These are phyloP conservation scores for Drosophila insularis DNA, from an alignment of 1,140 invertebrate species.

Conservation along the genomic window DNA sequence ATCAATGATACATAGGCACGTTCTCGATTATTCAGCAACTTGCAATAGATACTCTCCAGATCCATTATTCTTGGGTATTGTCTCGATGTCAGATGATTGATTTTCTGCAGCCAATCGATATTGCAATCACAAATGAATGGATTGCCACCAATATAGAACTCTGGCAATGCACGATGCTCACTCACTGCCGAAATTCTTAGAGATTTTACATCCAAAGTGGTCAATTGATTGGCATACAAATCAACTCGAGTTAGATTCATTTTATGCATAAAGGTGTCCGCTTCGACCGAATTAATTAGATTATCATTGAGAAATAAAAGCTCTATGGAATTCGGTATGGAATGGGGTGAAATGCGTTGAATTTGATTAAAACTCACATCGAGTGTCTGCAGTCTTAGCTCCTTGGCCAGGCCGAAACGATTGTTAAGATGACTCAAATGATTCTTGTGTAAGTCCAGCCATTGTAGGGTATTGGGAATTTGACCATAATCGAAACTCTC, in stretches of 20 bases:
- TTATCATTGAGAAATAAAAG: slow-evolving; percentile 92
- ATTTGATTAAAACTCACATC: slow-evolving; percentile 93
- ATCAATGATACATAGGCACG: slow-evolving; percentile 91
- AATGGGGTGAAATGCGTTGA: slow-evolving; percentile 86
- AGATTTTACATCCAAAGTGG: slow-evolving; percentile 91
- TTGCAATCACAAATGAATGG: slow-evolving; percentile 94
- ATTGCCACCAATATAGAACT: slow-evolving; percentile 94
- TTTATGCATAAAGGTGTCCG: slow-evolving; percentile 92
- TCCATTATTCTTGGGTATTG: slow-evolving; percentile 96
- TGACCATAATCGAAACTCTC: slow-evolving; percentile 95
- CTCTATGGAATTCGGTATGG: slow-evolving; percentile 90
- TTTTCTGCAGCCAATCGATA: slow-evolving; percentile 94
- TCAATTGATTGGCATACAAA: slow-evolving; percentile 92
- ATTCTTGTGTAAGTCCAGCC: slow-evolving; percentile 95
- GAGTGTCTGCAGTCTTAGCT: slow-evolving; percentile 89
- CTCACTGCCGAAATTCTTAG: slow-evolving; percentile 88
- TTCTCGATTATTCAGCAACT: slow-evolving; percentile 92
- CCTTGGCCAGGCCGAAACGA: slow-evolving; percentile 87
- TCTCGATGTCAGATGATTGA: slow-evolving; percentile 89
- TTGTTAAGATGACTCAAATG: slow-evolving; percentile 91
- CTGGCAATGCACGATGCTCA: slow-evolving; percentile 87
- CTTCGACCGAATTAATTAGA: slow-evolving; percentile 89
- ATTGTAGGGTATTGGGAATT: slow-evolving; percentile 91
- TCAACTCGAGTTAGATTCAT: slow-evolving; percentile 91
- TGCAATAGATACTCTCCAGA: slow-evolving; percentile 94